Percentiles rank a stretch among this genome's conserved stretches.
These are phyloP conservation scores for Caenorhabditis macrosperma DNA, from an alignment of 2,888 invertebrate species.

Conservation along the genomic window DNA sequence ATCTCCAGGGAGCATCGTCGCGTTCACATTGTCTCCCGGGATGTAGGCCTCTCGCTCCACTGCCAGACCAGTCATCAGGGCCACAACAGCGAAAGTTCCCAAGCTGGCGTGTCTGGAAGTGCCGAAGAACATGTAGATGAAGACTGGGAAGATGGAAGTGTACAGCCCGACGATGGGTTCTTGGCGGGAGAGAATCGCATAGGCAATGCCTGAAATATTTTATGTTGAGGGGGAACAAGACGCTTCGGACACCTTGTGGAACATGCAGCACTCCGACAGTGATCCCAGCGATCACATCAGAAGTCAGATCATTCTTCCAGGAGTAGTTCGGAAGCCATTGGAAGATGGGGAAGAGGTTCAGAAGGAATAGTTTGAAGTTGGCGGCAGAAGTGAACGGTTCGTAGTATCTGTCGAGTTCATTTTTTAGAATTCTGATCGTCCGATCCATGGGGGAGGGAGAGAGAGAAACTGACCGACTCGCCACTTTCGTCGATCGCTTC, in stretches of 20 bases:
- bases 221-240: not conserved
- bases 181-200: constrained; percentile 82
- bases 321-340: constrained; percentile 80
- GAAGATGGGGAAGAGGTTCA: constrained; percentile 77
- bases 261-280: constrained; percentile 94
- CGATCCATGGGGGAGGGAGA: not conserved
- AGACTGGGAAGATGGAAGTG: constrained; percentile 92
- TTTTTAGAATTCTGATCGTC: constrained; percentile 1
- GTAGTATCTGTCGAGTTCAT: constrained; percentile 56
- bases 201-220: constrained; percentile 81
- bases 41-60: constrained; percentile 54
- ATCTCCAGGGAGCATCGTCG: constrained; percentile 28
- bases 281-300: constrained; percentile 89
- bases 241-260: constrained; percentile 87
- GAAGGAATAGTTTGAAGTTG: constrained; percentile 54
- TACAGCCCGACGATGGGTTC: constrained; percentile 84
- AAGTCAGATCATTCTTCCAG: constrained; percentile 83
- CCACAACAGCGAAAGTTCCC: constrained; percentile 87
- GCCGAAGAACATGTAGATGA: constrained; percentile 90
- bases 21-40: constrained; percentile 14
- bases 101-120: constrained; percentile 88
- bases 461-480: constrained; percentile 32
- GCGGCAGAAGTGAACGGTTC: constrained; percentile 62
- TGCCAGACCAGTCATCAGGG: constrained; percentile 85
- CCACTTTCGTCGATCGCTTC: constrained; percentile 42